Percentiles rank a stretch among this genome's conserved stretches.
Conservation (phyloP, 1,140 invertebrate species). For the Zaprionus vittiger region DNA sequence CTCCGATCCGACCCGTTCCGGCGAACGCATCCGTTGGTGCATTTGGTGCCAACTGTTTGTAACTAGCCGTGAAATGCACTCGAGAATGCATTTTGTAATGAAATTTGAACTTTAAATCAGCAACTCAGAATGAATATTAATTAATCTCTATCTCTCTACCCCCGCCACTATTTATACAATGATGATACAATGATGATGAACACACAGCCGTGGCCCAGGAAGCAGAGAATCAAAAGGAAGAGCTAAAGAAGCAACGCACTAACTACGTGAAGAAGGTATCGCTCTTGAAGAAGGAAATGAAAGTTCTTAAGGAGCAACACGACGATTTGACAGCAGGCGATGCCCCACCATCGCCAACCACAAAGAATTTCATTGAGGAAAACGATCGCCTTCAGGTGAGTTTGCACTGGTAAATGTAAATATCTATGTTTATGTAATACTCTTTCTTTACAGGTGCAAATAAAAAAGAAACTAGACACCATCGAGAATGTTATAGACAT, state of each 20-base stretch:
- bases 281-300: slow-evolving; percentile 90
- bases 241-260: slow-evolving; percentile 90
- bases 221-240: slow-evolving; percentile 91
- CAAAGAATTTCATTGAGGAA: slow-evolving; percentile 90
- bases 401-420: neutral
- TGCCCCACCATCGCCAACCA: slow-evolving; percentile 87
- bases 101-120: slow-evolving; percentile 72
- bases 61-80: slow-evolving; percentile 78
- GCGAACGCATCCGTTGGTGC: slow-evolving; percentile 60
- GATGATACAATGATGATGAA: neutral
- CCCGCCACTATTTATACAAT: slow-evolving; percentile 22
- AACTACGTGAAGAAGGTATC: slow-evolving; percentile 90
- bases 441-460: slow-evolving; percentile 87
- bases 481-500: slow-evolving; percentile 94
- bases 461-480: slow-evolving; percentile 92
- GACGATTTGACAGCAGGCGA: slow-evolving; percentile 87
- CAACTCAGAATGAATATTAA: slow-evolving; percentile 48
- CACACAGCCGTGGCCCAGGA: slow-evolving; percentile 90
- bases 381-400: slow-evolving; percentile 92
- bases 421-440: neutral
- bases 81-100: slow-evolving; percentile 80
- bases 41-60: slow-evolving; percentile 45
- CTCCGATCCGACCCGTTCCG: slow-evolving; percentile 48
- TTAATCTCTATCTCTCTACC: slow-evolving; percentile 49
- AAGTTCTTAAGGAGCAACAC: slow-evolving; percentile 90